Conservation (phyloP, 2,113 vertebrate genomes). For the Gymnobelideus leadbeateri region DNA sequence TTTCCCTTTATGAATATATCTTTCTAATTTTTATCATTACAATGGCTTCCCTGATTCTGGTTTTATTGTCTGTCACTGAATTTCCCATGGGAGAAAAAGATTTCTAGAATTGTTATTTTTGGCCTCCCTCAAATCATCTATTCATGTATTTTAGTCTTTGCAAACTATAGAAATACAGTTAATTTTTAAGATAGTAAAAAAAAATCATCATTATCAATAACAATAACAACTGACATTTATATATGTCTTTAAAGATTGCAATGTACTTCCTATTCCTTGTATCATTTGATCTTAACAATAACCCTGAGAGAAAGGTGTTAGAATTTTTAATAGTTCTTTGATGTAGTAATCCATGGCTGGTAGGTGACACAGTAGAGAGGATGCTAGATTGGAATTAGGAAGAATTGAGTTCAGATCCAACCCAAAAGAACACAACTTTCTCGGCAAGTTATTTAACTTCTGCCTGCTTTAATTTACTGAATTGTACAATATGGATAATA, state of each 20-base stretch:
- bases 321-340: background rate
- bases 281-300: background rate
- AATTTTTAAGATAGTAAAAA: conserved; percentile 66
- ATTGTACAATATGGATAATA: background rate
- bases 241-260: background rate
- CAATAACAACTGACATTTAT: background rate
- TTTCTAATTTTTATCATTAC: conserved; percentile 27
- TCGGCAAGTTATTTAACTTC: background rate
- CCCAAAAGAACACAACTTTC: background rate
- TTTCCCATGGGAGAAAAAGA: conserved; percentile 59
- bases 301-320: background rate
- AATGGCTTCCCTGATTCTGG: conserved; percentile 46
- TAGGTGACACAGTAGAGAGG: background rate
- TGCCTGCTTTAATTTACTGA: background rate
- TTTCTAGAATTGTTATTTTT: conserved; percentile 66
- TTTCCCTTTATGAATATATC: background rate
- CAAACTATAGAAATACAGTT: conserved; percentile 53
- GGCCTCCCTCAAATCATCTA: conserved; percentile 41
- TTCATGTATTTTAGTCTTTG: conserved; percentile 3
- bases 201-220: background rate
- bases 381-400: background rate
- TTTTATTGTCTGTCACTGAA: conserved; percentile 58
- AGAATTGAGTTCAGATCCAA: background rate
- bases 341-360: background rate
- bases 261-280: background rate